Evolutionary conservation across 2,797 vertebrate species (phyloP).

Genomic region (Tympanoctomys barrerae): DNA sequence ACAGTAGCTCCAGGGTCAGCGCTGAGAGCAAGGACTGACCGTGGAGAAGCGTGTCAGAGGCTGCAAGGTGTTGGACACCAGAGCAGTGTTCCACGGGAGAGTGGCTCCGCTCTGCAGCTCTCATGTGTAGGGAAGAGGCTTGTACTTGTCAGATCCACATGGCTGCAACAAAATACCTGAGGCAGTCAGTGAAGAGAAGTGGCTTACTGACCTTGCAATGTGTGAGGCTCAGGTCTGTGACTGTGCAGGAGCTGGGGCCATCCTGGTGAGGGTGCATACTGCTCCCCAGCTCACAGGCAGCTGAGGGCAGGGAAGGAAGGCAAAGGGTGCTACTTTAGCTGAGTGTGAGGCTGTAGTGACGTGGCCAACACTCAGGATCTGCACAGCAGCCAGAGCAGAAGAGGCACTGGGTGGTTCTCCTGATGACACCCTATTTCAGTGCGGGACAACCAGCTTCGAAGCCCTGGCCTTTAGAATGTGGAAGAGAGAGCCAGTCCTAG

Average conservation of each 20-base stretch:
- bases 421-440: not conserved
- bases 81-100: not conserved
- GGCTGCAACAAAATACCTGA: not conserved
- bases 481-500: not conserved
- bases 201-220: no score
- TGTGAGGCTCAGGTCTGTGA: not conserved
- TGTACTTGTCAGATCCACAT: not conserved
- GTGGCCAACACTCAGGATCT: not conserved
- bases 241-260: not conserved
- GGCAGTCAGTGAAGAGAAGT: not conserved
- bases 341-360: not conserved
- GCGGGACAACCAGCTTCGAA: not conserved
- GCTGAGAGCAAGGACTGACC: no score
- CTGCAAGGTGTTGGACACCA: not conserved
- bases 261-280: not conserved
- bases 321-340: not conserved
- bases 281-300: not conserved
- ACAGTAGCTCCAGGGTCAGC: not conserved
- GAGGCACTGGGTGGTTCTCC: not conserved
- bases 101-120: not conserved
- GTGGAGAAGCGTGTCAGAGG: not conserved
- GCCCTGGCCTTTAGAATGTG: not conserved
- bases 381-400: not conserved
- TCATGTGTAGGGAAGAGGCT: not conserved
- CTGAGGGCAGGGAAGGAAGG: not conserved